phyloP scores from a whole-genome alignment of 2,113 vertebrate species.

The Centropristis striata region DNA sequence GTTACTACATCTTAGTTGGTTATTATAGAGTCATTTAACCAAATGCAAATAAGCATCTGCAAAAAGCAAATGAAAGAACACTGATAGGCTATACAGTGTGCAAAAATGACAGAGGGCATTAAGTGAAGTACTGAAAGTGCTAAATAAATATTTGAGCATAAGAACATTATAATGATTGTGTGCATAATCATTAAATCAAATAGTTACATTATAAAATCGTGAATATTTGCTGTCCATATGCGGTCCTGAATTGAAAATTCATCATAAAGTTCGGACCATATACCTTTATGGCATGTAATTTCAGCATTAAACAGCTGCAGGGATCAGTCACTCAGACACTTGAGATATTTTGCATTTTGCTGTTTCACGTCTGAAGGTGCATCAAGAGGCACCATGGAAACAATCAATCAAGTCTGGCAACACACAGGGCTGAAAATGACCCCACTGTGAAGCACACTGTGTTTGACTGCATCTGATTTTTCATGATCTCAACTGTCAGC shows the following conservation, averaged over 20 bases:
- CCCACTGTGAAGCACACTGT: constrained; percentile 47
- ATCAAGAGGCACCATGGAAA: constrained; percentile 59
- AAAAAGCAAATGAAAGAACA: too few species aligned
- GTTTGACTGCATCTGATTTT: constrained; percentile 55
- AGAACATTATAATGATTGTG: background rate
- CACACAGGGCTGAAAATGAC: constrained; percentile 63
- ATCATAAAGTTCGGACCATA: background rate
- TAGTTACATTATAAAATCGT: background rate
- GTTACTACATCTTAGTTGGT: too few species aligned
- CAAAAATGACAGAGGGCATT: too few species aligned
- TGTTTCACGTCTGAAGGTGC: constrained; percentile 48
- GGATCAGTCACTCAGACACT: constrained; percentile 46
- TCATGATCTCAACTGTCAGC: constrained; percentile 58
- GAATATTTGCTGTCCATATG: background rate
- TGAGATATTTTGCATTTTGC: constrained; percentile 40
- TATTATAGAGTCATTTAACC: too few species aligned
- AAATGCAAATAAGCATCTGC: too few species aligned
- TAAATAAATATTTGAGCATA: too few species aligned
- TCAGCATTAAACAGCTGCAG: constrained; percentile 14
- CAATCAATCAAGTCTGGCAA: constrained; percentile 65
- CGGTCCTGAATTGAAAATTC: background rate
- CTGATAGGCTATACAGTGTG: too few species aligned
- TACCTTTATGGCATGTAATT: constrained; percentile 16
- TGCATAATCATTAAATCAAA: constrained; percentile 16
- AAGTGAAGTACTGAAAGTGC: too few species aligned